Base-by-base conservation (phyloP, 2,113 vertebrate species). In the Vicugna pacos region DNA sequence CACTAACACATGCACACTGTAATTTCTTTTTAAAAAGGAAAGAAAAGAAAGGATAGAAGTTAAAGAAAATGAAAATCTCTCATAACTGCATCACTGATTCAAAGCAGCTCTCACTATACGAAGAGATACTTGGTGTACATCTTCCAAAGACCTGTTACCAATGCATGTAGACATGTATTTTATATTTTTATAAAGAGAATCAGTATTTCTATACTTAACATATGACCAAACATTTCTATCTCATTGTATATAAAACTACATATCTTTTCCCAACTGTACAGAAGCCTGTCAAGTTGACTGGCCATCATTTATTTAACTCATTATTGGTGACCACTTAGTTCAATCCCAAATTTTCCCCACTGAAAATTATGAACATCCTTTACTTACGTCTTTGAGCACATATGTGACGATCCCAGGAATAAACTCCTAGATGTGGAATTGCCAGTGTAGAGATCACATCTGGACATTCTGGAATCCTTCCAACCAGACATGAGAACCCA, bases 1-100 rank as follows among this genome's bases (percentile, higher is more conserved):
- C 12, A 62, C 13, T 26, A 70, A 75, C 19, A 54, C 17, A 19
- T 82, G 3, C 3, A 62, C 16, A 30, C 64, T 88, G 30, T 48
- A 80, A 75, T 46, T 75, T 48, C 38, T 38, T 38, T 38, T 38
- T 38, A 38, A 15, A 38, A 60, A 58, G 4, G 60, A 64, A 20
- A 56, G 48, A 26, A 58, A 80, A 32, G 11, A 11, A 65, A 54
- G 69, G 10, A 28, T 35, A 81, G 64, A 81, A 67, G 48, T 56
- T 48, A 75, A 67, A 91, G 6, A 75, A 89, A 89, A 10, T 50
- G 14, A 84, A 94, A 94, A 65, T 54, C 73, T 60, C 32, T 69
- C 50, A 56, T 35, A 80, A 56, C 10, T 62, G 2, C 6, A 38
- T 69, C 60, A 50, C 12, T n/a, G 2, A 93, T 76, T 7, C 52